phyloP scores from a whole-genome alignment of 2,888 invertebrate genomes.

The Hypena proboscidalis region DNA sequence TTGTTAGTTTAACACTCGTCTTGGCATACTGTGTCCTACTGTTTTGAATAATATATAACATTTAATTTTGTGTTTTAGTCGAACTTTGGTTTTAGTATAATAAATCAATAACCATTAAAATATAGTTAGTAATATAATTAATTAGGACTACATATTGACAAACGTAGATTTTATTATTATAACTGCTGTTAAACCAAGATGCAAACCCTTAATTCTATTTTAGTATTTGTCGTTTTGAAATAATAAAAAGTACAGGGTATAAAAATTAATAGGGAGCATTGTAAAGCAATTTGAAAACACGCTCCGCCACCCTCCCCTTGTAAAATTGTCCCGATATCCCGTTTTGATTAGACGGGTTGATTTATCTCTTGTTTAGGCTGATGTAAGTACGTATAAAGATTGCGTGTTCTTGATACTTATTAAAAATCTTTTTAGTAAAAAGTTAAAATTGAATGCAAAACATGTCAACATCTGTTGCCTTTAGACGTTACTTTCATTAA shows the following conservation, averaged over 20 bases:
- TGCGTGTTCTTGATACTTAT: conserved; percentile 65
- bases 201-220: too few relatives aligned
- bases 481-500: too few relatives aligned
- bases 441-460: too few relatives aligned
- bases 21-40: conserved; percentile 26
- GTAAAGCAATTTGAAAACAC: conserved; percentile 80
- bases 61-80: too few relatives aligned
- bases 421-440: not conserved
- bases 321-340: conserved; percentile 82
- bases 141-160: too few relatives aligned
- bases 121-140: too few relatives aligned
- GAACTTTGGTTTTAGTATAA: too few relatives aligned
- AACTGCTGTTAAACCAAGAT: too few relatives aligned
- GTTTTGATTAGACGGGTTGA: conserved; percentile 82
- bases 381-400: conserved; percentile 51
- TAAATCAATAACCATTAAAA: too few relatives aligned
- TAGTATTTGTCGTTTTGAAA: too few relatives aligned
- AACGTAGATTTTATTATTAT: too few relatives aligned
- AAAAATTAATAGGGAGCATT: conserved; percentile 77
- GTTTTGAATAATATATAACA: conserved; percentile 16
- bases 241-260: conserved; percentile 19
- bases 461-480: too few relatives aligned
- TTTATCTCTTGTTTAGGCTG: conserved; percentile 81
- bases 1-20: conserved; percentile 53
- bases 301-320: conserved; percentile 72